Percentiles rank a stretch among this genome's conserved stretches.
These are phyloP conservation scores for Hemiscyllium ocellatum DNA, from an alignment of 2,113 vertebrate genomes.

Conservation along the genomic window DNA sequence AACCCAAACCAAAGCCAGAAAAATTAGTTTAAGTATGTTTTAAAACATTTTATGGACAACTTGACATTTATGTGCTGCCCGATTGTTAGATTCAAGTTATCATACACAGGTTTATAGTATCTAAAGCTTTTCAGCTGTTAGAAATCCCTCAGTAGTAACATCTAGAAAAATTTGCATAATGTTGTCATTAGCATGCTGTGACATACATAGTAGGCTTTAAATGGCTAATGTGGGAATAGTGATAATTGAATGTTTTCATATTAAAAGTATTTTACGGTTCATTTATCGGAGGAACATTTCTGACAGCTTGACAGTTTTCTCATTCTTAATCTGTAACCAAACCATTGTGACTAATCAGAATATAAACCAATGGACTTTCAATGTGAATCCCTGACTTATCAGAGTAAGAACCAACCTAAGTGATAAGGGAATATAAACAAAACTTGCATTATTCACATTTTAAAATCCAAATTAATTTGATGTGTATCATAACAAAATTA, in stretches of 20 bases:
- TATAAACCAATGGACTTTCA: background rate
- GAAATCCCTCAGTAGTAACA: slow-evolving; percentile 27
- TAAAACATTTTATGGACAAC: background rate
- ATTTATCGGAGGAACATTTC: background rate
- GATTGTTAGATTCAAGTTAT: slow-evolving; percentile 25
- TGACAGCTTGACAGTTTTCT: slow-evolving; percentile 22
- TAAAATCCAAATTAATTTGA: slow-evolving; percentile 17
- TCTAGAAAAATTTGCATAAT: slow-evolving; percentile 32
- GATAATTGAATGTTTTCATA: slow-evolving; percentile 36
- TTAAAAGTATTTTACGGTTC: slow-evolving; percentile 35
- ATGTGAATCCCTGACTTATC: background rate
- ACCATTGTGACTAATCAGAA: background rate
- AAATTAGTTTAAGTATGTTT: background rate
- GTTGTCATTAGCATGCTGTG: slow-evolving; percentile 34
- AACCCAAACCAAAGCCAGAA: background rate
- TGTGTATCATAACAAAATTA: background rate
- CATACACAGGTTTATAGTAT: background rate
- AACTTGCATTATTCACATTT: background rate
- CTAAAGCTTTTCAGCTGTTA: slow-evolving; percentile 28
- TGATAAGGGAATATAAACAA: background rate
- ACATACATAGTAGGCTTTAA: slow-evolving; percentile 21
- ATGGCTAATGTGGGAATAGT: slow-evolving; percentile 31
- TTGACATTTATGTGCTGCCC: background rate
- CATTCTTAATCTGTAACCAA: slow-evolving; percentile 25
- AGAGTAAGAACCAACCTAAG: background rate